Evolutionary conservation across 1,140 invertebrate genomes (phyloP).

Genomic region (Drosophila jambulina): DNA sequence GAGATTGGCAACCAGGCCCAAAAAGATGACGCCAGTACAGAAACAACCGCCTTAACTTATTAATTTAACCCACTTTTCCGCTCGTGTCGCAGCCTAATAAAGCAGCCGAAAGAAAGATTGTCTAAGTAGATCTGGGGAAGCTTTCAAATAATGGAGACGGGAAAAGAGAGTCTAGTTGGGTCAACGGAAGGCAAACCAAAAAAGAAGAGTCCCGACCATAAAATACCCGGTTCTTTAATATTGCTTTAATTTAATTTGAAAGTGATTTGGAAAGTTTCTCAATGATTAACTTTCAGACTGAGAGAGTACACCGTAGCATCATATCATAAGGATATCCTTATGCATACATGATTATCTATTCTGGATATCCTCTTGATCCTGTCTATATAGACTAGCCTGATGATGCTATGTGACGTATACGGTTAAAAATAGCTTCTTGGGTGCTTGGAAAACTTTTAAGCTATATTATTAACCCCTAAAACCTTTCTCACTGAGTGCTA

Average conservation of each 20-base stretch:
- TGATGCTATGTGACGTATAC: neutral
- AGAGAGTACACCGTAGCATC: neutral
- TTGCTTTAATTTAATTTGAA: neutral
- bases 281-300: neutral
- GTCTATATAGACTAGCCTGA: neutral
- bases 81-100: slow-evolving; percentile 56
- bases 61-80: slow-evolving; percentile 70
- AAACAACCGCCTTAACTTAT: slow-evolving; percentile 57
- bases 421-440: neutral
- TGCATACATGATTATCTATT: too few relatives aligned
- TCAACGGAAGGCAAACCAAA: slow-evolving; percentile 2
- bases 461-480: neutral
- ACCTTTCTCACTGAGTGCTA: neutral
- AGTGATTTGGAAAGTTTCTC: neutral
- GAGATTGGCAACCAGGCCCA: slow-evolving; percentile 46
- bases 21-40: slow-evolving; percentile 56
- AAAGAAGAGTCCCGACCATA: neutral
- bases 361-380: neutral
- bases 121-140: slow-evolving; percentile 35
- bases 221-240: neutral
- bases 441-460: neutral
- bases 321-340: neutral
- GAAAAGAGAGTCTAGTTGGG: slow-evolving; percentile 19
- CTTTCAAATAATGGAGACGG: slow-evolving; percentile 16
- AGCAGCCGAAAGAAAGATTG: slow-evolving; percentile 40